Evolutionary conservation across 2,888 invertebrate species (phyloP).

Genomic region (Empis livida): DNA sequence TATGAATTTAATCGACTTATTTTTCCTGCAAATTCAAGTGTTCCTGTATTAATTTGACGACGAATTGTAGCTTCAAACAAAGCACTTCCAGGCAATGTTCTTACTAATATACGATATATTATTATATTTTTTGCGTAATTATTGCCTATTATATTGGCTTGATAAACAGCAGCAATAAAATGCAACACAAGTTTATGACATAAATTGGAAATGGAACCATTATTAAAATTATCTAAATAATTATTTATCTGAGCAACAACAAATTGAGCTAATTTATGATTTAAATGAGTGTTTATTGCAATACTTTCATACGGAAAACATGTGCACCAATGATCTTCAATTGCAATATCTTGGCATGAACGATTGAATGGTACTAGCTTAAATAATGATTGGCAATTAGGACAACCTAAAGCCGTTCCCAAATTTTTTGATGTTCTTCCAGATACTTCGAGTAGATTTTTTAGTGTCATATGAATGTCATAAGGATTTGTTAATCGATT

Average conservation of each 20-base stretch:
- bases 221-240: constrained; percentile 22
- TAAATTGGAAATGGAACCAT: constrained; percentile 26
- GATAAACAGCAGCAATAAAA: too few species aligned
- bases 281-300: constrained; percentile 37
- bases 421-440: constrained; percentile 28
- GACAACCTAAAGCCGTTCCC: constrained; percentile 42
- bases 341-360: constrained; percentile 53
- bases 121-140: constrained; percentile 14
- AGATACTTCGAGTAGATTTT: constrained; percentile 46
- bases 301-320: constrained; percentile 45
- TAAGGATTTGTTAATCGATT: constrained; percentile 59
- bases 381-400: constrained; percentile 52
- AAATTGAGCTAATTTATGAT: constrained; percentile 38
- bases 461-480: constrained; percentile 58
- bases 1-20: constrained; percentile 48
- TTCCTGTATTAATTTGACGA: constrained; percentile 25
- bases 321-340: constrained; percentile 64
- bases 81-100: constrained; percentile 51
- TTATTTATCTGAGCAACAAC: constrained; percentile 28
- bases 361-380: constrained; percentile 43
- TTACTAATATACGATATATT: constrained; percentile 54
- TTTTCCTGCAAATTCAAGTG: constrained; percentile 41
- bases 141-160: constrained; percentile 2
- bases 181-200: constrained; percentile 28
- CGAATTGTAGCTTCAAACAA: constrained; percentile 58